Percentiles rank a stretch among this genome's conserved stretches.
Evolutionary conservation across 2,797 vertebrate genomes (phyloP).

Genomic region (Eidolon dupreanum): DNA sequence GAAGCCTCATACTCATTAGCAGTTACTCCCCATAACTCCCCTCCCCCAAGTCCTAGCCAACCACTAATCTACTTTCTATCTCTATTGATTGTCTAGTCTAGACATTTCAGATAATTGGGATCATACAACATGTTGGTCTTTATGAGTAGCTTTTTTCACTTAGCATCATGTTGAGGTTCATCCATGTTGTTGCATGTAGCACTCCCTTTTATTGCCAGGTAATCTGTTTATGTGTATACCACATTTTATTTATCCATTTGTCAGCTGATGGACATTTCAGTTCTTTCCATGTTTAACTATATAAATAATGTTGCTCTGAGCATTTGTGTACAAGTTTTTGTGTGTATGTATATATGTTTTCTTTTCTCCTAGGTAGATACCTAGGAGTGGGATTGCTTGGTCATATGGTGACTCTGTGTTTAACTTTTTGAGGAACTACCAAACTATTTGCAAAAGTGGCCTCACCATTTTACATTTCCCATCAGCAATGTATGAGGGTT

Average conservation of each 20-base stretch:
- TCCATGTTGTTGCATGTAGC: neutral
- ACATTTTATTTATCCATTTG: neutral
- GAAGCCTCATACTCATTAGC: constrained; percentile 8
- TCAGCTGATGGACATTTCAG: neutral
- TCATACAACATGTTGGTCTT: neutral
- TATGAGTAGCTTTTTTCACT: neutral
- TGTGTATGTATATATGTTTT: neutral
- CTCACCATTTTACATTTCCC: neutral
- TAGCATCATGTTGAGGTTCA: neutral
- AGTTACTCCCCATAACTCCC: neutral
- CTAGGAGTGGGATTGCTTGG: neutral
- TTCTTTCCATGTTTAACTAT: neutral
- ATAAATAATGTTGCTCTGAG: constrained; percentile 7
- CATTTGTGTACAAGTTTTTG: neutral
- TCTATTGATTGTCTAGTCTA: neutral
- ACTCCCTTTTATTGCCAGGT: constrained; percentile 38
- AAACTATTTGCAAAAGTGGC: neutral
- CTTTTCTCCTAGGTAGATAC: neutral
- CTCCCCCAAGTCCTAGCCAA: neutral
- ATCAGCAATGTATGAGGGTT: neutral
- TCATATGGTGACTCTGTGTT: neutral
- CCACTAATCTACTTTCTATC: neutral
- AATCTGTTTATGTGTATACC: neutral
- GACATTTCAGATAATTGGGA: neutral
- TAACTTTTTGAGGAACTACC: constrained; percentile 40